phyloP scores from a whole-genome alignment of 2,888 invertebrate genomes.

The Nowickia ferox region DNA sequence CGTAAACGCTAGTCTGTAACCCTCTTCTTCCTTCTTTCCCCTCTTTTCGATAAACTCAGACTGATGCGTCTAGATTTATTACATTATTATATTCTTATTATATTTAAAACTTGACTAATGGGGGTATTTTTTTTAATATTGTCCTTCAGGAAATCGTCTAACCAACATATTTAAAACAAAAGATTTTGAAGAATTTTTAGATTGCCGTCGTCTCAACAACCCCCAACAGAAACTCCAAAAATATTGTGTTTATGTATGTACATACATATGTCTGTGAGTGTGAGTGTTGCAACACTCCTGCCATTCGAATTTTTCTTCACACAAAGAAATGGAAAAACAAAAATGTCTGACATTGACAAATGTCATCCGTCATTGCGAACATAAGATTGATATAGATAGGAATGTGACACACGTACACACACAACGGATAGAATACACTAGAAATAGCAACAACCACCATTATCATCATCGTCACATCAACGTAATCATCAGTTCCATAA shows the following conservation, averaged over 20 bases:
- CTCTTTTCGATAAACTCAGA: too few species aligned
- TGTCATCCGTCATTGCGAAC: constrained; percentile 84
- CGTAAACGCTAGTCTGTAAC: too few species aligned
- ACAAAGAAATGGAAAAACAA: constrained; percentile 81
- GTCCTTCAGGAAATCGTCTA: too few species aligned
- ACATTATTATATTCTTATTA: too few species aligned
- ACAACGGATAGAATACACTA: constrained; percentile 15
- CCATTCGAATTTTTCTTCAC: constrained; percentile 73
- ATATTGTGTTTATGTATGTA: constrained; percentile 23
- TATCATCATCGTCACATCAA: constrained; percentile 74
- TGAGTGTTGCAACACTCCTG: constrained; percentile 51
- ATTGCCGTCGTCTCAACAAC: constrained; percentile 43
- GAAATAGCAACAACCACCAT: constrained; percentile 59
- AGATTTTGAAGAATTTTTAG: not conserved
- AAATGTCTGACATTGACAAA: constrained; percentile 84
- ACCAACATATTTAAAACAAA: too few species aligned
- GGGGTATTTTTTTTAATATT: too few species aligned
- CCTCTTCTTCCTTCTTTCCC: too few species aligned
- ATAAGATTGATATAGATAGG: constrained; percentile 84
- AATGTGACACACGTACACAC: constrained; percentile 83
- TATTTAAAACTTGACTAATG: too few species aligned
- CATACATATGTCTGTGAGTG: not conserved
- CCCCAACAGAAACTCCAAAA: constrained; percentile 56
- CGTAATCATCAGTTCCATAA: constrained; percentile 67
- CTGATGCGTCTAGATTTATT: too few species aligned